phyloP scores from a whole-genome alignment of 2,888 invertebrate genomes.

The Agrochola macilenta region DNA sequence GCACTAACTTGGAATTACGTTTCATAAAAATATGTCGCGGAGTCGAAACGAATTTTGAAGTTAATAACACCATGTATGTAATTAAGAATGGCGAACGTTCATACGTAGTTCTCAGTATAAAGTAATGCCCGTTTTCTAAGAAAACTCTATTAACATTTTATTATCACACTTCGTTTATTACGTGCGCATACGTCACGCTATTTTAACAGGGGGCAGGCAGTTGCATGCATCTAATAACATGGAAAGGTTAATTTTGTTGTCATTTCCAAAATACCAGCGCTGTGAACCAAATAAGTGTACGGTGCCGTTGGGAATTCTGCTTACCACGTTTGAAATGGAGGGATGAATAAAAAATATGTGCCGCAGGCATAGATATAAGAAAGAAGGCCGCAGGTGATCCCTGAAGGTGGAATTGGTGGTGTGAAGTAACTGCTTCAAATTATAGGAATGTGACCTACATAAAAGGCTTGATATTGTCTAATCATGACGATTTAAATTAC shows the following conservation, averaged over 20 bases:
- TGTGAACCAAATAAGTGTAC: constrained; percentile 40
- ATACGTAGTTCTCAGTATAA: constrained; percentile 29
- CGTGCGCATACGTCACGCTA: constrained; percentile 58
- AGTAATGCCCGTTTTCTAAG: constrained; percentile 36
- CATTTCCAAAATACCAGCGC: constrained; percentile 64
- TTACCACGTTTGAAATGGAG: constrained; percentile 25
- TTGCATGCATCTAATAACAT: constrained; percentile 55
- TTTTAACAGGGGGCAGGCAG: constrained; percentile 55
- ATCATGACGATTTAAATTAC: background rate
- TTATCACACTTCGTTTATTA: constrained; percentile 41
- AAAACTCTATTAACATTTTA: constrained; percentile 48
- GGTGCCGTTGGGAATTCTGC: constrained; percentile 53
- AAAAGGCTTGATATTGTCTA: background rate
- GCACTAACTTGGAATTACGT: constrained; percentile 38
- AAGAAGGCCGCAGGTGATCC: constrained; percentile 44
- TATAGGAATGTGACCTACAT: background rate
- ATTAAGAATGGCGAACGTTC: constrained; percentile 36
- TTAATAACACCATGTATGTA: constrained; percentile 27
- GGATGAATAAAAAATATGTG: constrained; percentile 43
- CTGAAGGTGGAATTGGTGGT: constrained; percentile 10
- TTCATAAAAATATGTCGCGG: constrained; percentile 36
- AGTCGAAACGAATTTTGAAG: constrained; percentile 38
- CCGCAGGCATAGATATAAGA: no score
- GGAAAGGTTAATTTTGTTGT: constrained; percentile 67
- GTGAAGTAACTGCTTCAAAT: constrained; percentile 22